Evolutionary conservation across 2,113 vertebrate species (phyloP).

Genomic region (Eurystomus gularis): DNA sequence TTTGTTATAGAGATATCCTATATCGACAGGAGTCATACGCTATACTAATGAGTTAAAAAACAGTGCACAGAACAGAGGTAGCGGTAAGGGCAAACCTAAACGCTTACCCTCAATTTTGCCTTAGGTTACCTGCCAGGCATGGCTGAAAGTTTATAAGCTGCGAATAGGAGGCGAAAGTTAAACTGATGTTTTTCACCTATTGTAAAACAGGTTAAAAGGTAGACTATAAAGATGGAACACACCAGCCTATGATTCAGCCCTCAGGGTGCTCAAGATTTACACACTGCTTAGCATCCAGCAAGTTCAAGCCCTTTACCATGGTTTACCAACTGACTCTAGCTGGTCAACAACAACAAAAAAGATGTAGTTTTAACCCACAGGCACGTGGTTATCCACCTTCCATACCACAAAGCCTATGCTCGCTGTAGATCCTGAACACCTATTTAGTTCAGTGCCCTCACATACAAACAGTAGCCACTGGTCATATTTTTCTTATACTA

Average conservation of each 20-base stretch:
- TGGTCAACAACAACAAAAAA: neutral
- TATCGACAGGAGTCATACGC: neutral
- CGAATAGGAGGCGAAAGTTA: neutral
- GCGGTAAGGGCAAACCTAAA: neutral
- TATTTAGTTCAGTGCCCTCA: neutral
- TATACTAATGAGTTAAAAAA: neutral
- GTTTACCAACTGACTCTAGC: neutral
- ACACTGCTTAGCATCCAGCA: neutral
- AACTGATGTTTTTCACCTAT: neutral
- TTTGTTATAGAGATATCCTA: neutral
- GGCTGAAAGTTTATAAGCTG: neutral
- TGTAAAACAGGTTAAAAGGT: neutral
- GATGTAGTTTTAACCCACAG: neutral
- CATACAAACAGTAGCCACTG: neutral
- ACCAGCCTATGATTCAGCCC: neutral
- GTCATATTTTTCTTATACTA: neutral
- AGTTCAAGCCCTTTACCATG: neutral
- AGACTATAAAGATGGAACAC: neutral
- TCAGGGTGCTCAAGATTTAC: neutral
- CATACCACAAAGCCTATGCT: neutral
- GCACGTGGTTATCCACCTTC: neutral
- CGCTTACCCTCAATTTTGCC: neutral
- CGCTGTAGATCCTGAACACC: neutral
- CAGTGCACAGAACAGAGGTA: neutral
- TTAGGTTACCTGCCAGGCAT: neutral